These are phyloP conservation scores for Atta cephalotes DNA, from an alignment of 1,140 invertebrate species.

Conservation along the genomic window DNA sequence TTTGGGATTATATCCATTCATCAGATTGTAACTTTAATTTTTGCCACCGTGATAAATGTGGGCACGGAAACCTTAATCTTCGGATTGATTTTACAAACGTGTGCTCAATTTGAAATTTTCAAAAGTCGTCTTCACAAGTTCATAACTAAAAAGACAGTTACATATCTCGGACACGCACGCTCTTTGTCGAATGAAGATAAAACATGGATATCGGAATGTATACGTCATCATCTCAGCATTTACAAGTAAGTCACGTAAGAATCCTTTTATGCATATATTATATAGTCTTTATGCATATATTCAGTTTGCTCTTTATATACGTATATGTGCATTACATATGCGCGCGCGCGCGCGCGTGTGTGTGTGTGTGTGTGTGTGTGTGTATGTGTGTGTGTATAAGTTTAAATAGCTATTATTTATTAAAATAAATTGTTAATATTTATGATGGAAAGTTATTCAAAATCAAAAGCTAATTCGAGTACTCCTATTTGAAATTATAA, in stretches of 20 bases:
- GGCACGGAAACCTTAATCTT: slow-evolving; percentile 61
- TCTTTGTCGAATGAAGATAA: not conserved
- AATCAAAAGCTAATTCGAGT: no score
- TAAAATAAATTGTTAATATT: no score
- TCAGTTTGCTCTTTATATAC: no score
- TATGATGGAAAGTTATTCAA: no score
- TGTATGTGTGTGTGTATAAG: no score
- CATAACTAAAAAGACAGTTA: not conserved
- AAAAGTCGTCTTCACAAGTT: slow-evolving; percentile 49
- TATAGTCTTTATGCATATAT: no score
- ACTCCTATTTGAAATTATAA: no score
- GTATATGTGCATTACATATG: no score
- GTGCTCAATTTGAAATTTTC: slow-evolving; percentile 64
- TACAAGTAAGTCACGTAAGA: not conserved
- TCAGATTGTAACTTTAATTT: slow-evolving; percentile 9
- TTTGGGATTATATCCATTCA: slow-evolving; percentile 50
- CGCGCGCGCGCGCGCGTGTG: no score
- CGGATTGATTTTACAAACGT: slow-evolving; percentile 61
- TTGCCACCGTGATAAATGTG: not conserved
- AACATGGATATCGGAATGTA: not conserved
- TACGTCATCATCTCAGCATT: slow-evolving; percentile 3
- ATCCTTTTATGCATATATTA: no score
- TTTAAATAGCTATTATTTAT: no score
- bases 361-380: no score
- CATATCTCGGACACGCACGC: not conserved